A percentile compares a stretch with the other conserved stretches of the same genome.
phyloP scores from a whole-genome alignment of 1,140 invertebrate species.

The Eufriesea mexicana region DNA sequence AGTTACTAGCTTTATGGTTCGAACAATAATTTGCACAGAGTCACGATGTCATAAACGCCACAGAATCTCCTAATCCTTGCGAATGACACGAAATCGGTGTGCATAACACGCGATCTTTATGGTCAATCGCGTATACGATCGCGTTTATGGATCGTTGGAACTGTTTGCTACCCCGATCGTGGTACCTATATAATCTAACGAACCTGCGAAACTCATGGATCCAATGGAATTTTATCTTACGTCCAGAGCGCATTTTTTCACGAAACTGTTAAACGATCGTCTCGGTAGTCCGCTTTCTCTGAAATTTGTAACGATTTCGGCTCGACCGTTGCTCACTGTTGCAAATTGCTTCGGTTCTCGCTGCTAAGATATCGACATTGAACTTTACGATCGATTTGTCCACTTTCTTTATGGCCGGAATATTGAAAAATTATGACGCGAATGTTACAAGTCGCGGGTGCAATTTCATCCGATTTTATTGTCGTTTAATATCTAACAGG shows the following conservation, averaged over 20 bases:
- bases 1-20: not conserved
- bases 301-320: too few relatives aligned
- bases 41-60: constrained; percentile 12
- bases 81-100: constrained; percentile 44
- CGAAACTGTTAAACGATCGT: not conserved
- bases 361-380: not conserved
- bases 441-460: too few relatives aligned
- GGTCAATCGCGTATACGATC: not conserved
- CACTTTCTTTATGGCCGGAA: not conserved
- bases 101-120: constrained; percentile 10
- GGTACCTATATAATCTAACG: not conserved
- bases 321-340: not conserved
- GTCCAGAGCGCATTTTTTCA: not conserved
- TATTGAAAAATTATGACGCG: not conserved
- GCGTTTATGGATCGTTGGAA: not conserved
- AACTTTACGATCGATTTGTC: not conserved
- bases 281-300: not conserved
- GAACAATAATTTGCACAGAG: constrained; percentile 22
- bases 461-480: too few relatives aligned
- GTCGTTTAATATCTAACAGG: too few relatives aligned
- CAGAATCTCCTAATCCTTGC: constrained; percentile 41
- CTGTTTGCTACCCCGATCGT: not conserved
- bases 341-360: not conserved
- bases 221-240: not conserved
- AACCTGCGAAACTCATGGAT: not conserved